Evolutionary conservation across 2,888 invertebrate species (phyloP), one percentile per base, ranked within the genome.

Genomic region (Morpho helenor): DNA sequence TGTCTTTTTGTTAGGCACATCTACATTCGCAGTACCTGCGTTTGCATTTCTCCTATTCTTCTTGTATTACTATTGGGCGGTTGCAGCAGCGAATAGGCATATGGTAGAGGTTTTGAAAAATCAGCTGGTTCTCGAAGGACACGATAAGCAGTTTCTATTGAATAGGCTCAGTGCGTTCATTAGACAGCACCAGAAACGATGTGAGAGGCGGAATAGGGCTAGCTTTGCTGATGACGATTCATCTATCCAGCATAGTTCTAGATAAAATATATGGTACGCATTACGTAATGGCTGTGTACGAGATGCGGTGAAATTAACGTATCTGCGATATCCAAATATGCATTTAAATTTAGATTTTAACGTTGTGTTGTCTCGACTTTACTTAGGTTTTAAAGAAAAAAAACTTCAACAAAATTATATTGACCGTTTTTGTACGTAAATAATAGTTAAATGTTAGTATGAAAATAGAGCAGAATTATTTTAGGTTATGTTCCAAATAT

Each of bases 111-210:
- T 97, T 42, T 78, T 97, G 49, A 96, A 95, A 74, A 95, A 96
- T 71, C 96, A 97, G 72, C 75, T 96, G 60, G 94, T 97, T 4
- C 82, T 97, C 42, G 97, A 97, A 79, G 97, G 97, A 0, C 96
- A 96, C 66, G 97, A 98, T 79, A 97, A 97, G 74, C 97, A 97
- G 82, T 97, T 97, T 76, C 84, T 98, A 63, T 84, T 97, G 65
- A 95, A 96, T 71, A 91, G 96, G 62, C 86, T 97, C 58, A 95
- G 95, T 73, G 94, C 95, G 56, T 95, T 96, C 68, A 95, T 96
- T 61, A 94, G 95, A 71, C 96, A 96, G 68, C 95, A 95, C 70
- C 95, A 95, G 76, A 95, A 95, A 65, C 77, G 92, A 47, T 93
- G 93, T 62, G 94, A 94, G 61, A 84, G 93, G 59, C 71, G 84